phyloP scores from a whole-genome alignment of 23 tunicate genomes.

The Phallusia fumigata region DNA sequence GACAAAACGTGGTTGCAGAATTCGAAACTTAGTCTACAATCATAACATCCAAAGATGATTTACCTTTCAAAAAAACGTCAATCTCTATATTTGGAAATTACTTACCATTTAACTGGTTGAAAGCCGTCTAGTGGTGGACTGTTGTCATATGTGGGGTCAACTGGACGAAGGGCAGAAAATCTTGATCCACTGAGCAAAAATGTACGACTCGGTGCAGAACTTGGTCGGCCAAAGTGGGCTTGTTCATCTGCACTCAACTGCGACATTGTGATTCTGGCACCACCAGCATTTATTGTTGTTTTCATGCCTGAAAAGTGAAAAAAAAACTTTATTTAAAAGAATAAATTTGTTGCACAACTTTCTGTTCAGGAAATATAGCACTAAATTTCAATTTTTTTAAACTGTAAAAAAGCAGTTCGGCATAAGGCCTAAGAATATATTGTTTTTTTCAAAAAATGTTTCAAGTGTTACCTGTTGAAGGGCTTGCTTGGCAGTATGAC shows the following conservation, averaged over 20 bases:
- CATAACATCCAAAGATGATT: not conserved
- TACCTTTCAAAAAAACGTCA: not conserved
- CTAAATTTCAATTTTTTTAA: no score
- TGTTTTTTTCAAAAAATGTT: no score
- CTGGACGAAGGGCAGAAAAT: constrained; percentile 73
- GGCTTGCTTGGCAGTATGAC: not conserved
- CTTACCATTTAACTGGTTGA: constrained; percentile 82
- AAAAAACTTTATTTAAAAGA: no score
- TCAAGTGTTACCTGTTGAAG: not conserved
- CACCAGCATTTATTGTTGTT: constrained; percentile 75
- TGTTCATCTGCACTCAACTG: constrained; percentile 64
- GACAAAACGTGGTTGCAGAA: no score
- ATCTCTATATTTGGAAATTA: not conserved
- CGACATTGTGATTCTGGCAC: constrained; percentile 66
- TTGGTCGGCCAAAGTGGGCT: constrained; percentile 64
- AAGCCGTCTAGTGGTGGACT: constrained; percentile 23
- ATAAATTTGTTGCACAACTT: no score
- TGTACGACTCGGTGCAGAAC: constrained; percentile 88
- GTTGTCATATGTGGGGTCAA: constrained; percentile 33
- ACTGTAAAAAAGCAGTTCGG: no score
- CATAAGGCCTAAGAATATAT: no score
- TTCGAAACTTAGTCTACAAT: no score
- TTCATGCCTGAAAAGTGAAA: constrained; percentile 19
- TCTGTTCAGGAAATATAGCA: no score
- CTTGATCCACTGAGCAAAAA: constrained; percentile 67